Conservation (phyloP, 2,113 vertebrate species). For the Eira barbara region DNA sequence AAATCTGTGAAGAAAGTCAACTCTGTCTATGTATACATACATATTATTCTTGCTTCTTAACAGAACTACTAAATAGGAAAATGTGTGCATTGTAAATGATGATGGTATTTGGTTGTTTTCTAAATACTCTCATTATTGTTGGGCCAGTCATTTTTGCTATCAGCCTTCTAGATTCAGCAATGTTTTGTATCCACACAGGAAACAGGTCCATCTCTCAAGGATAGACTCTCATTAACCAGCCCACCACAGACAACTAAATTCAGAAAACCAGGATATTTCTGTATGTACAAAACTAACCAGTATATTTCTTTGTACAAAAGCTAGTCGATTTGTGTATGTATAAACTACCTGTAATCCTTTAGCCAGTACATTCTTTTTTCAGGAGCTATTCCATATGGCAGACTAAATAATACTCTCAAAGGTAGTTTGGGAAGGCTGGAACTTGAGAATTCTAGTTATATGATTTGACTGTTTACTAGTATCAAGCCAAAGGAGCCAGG, state of each 20-base stretch:
- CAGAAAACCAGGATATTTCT: neutral
- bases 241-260: neutral
- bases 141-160: neutral
- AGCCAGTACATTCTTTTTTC: neutral
- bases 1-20: neutral
- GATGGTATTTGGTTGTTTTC: neutral
- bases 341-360: neutral
- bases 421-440: neutral
- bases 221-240: neutral
- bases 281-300: neutral
- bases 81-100: neutral
- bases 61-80: neutral
- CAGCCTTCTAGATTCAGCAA: neutral
- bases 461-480: neutral
- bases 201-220: neutral
- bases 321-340: neutral
- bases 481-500: neutral
- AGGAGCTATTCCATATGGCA: neutral
- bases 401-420: neutral
- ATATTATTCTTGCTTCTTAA: neutral
- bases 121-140: neutral
- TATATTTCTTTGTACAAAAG: neutral
- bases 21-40: neutral
- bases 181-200: neutral
- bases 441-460: neutral